Percentiles rank a stretch among this genome's conserved stretches.
phyloP scores from a whole-genome alignment of 2,888 invertebrate species.

The Cerastoderma edule region DNA sequence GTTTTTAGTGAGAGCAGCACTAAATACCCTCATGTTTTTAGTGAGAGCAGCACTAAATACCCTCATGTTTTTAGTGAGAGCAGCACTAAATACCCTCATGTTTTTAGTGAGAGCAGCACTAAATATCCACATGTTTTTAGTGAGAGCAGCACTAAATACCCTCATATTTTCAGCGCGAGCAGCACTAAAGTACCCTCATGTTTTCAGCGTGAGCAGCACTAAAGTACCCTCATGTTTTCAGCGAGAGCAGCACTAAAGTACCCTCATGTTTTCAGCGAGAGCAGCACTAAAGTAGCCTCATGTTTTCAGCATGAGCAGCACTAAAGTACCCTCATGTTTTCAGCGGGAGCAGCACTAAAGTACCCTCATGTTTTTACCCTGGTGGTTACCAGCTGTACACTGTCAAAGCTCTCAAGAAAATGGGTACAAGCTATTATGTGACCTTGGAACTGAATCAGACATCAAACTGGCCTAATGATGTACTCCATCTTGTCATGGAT shows the following conservation, averaged over 20 bases:
- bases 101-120: too few species aligned
- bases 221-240: background rate
- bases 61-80: too few species aligned
- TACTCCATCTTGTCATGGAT: conserved; percentile 61
- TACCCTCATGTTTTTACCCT: conserved; percentile 71
- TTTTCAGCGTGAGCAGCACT: background rate
- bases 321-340: conserved; percentile 49
- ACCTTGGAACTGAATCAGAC: conserved; percentile 48
- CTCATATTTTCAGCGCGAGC: background rate
- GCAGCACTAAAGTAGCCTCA: background rate
- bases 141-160: too few species aligned
- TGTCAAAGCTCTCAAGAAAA: conserved; percentile 46
- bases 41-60: too few species aligned
- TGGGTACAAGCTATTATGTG: conserved; percentile 49
- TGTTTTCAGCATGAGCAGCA: background rate
- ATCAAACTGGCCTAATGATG: conserved; percentile 66
- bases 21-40: too few species aligned
- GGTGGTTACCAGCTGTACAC: conserved; percentile 62
- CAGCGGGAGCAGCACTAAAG: conserved; percentile 18
- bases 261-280: background rate
- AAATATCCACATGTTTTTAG: too few species aligned
- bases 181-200: background rate
- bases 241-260: background rate
- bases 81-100: too few species aligned
- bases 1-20: too few species aligned